A percentile compares a stretch with the other conserved stretches of the same genome.
Evolutionary conservation across 2,113 vertebrate species (phyloP).

Genomic region (Phasianus colchicus): DNA sequence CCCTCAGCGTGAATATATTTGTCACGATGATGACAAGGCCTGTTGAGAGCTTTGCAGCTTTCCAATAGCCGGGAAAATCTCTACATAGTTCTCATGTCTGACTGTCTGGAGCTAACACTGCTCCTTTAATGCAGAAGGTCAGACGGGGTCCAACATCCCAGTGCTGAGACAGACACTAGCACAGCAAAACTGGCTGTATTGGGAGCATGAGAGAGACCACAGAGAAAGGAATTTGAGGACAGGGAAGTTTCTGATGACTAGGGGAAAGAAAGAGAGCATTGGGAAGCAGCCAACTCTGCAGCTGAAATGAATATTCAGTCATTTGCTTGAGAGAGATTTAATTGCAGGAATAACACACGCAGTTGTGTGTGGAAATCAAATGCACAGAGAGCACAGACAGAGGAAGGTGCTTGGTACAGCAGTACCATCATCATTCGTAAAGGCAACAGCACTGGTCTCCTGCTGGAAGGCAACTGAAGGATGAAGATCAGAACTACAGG

Average conservation of each 20-base stretch:
- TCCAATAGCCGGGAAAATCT: constrained; percentile 17
- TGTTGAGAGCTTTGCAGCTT: constrained; percentile 7
- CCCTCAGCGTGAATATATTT: not conserved
- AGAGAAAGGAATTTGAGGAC: constrained; percentile 64
- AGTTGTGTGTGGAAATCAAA: constrained; percentile 10
- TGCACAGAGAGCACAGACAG: not conserved
- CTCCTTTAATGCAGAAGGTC: constrained; percentile 50
- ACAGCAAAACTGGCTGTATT: constrained; percentile 43
- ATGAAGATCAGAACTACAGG: not conserved
- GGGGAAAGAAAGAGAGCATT: constrained; percentile 31
- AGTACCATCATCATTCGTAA: not conserved
- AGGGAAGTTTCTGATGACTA: constrained; percentile 54
- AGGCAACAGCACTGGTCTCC: not conserved
- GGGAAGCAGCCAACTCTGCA: constrained; percentile 50
- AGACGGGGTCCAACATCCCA: constrained; percentile 25
- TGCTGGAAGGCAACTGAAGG: constrained; percentile 5
- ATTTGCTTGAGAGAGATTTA: constrained; percentile 28
- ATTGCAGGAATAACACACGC: constrained; percentile 40
- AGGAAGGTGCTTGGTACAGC: constrained; percentile 16
- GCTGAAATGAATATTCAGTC: constrained; percentile 41
- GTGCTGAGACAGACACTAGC: constrained; percentile 52
- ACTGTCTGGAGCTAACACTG: constrained; percentile 56
- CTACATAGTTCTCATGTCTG: constrained; percentile 48
- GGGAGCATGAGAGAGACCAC: constrained; percentile 46
- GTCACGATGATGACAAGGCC: constrained; percentile 24